These are phyloP conservation scores for Stenurella melanura DNA, from an alignment of 2,888 invertebrate genomes.

Conservation along the genomic window DNA sequence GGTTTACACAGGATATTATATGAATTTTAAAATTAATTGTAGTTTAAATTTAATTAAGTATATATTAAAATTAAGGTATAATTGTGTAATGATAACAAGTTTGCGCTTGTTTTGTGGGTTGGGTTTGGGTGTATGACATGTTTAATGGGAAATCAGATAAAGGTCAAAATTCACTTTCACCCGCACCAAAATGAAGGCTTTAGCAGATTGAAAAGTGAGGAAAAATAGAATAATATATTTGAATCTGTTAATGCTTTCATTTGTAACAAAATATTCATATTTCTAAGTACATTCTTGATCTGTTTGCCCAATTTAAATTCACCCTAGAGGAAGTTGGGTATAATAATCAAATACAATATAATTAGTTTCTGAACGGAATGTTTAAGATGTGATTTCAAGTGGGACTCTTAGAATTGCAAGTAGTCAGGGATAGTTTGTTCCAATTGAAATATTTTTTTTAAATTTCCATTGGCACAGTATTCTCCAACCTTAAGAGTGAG, in stretches of 20 bases:
- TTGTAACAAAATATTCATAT: background rate
- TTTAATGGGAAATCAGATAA: conserved; percentile 44
- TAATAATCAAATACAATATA: background rate
- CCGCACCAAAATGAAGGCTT: background rate
- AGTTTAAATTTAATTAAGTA: conserved; percentile 53
- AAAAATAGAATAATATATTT: background rate
- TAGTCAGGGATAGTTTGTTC: no score
- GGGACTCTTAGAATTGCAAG: no score
- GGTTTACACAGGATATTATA: conserved; percentile 53
- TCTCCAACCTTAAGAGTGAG: no score
- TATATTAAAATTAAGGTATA: conserved; percentile 59
- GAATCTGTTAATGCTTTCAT: background rate
- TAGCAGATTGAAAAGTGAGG: background rate
- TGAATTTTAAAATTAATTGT: conserved; percentile 62
- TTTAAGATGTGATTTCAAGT: background rate
- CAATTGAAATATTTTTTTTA: no score
- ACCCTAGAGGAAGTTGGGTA: conserved; percentile 16
- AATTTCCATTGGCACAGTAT: no score
- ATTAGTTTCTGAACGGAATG: background rate
- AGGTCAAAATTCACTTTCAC: conserved; percentile 45
- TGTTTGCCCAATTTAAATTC: conserved; percentile 4
- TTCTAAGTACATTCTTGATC: background rate
- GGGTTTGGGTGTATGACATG: conserved; percentile 58
- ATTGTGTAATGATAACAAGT: conserved; percentile 63
- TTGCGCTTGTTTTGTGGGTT: conserved; percentile 60